Evolutionary conservation across 2,888 invertebrate species (phyloP), one percentile per base, ranked within the genome.

Genomic region (Herminia tarsipennalis): DNA sequence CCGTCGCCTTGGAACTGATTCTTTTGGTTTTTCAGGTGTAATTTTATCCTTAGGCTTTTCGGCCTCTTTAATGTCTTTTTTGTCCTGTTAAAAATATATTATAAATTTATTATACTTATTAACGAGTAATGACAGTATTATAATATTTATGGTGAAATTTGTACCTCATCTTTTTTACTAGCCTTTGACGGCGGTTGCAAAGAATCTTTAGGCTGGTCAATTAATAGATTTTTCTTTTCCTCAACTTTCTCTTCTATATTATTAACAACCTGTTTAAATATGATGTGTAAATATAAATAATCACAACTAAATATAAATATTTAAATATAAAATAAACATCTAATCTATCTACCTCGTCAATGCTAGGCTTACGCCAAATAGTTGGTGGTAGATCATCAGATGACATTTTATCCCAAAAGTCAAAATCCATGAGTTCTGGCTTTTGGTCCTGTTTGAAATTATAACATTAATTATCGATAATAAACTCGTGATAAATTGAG

Each of bases 351-450:
- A 64, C 66, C 66, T 64, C 48, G 14, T 25, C 36, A 25, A 42
- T 4, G 25, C 57, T 64, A 42, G 66, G 60, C 24, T 37, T 59
- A 16, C 54, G 62, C 63, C 65, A 57, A 14, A 64, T 60, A 9
- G 57, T 55, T 0, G 67, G 56, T 46, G 67, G 67, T 41, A 49
- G 57, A 40, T 68, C 66, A 22, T 56, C 39, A 29, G 63, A 61
- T 2, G n/a, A n/a, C n/a, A 27, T 38, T 17, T 12, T 33, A 25
- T 24, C 30, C 25, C 30, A 25, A n/a, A 30, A 39, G 32, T 67
- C 50, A 5, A 41, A 30, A 10, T 6, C 32, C 51, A 63, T 60
- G 24, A 25, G 27, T n/a, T 54, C 39, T 3, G 55, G 57, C 40
- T 65, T 42, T 35, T 17, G 22, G 8, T 35, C 43, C 43, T 43